Conservation (phyloP, 2,888 invertebrate genomes). For the Drosophila nr. fundita region DNA sequence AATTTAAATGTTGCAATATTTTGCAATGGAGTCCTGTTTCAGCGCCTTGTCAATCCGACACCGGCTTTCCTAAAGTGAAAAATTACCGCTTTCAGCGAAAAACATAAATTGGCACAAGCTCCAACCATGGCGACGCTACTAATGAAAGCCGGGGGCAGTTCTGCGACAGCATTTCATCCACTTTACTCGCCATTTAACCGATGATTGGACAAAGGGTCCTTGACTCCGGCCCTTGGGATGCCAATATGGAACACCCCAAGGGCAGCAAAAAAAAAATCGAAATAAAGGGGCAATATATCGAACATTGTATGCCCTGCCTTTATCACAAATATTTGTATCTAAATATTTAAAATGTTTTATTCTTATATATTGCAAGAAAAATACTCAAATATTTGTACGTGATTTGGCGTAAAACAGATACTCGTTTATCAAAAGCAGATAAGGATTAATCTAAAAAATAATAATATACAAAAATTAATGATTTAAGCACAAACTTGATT, state of each 20-base stretch:
- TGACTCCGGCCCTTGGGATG: constrained; percentile 10
- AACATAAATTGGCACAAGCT: constrained; percentile 57
- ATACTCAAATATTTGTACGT: not conserved
- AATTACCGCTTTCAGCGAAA: constrained; percentile 65
- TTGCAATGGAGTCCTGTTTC: constrained; percentile 19
- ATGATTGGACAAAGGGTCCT: constrained; percentile 68
- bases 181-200: constrained; percentile 78
- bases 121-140: constrained; percentile 47
- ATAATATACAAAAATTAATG: not conserved
- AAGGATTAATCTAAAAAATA: not conserved
- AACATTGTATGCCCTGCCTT: constrained; percentile 16
- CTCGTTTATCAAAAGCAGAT: not conserved
- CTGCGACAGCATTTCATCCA: constrained; percentile 46
- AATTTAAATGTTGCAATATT: constrained; percentile 72
- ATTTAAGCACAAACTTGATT: not conserved
- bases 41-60: constrained; percentile 32
- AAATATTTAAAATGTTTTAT: not conserved
- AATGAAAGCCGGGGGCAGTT: constrained; percentile 62
- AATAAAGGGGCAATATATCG: not conserved
- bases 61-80: constrained; percentile 56
- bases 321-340: not conserved
- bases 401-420: not conserved
- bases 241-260: constrained; percentile 29
- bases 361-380: not conserved
- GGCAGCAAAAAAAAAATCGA: constrained; percentile 39